These are phyloP conservation scores for Tipula lateralis DNA, from an alignment of 2,888 invertebrate genomes.

Conservation along the genomic window DNA sequence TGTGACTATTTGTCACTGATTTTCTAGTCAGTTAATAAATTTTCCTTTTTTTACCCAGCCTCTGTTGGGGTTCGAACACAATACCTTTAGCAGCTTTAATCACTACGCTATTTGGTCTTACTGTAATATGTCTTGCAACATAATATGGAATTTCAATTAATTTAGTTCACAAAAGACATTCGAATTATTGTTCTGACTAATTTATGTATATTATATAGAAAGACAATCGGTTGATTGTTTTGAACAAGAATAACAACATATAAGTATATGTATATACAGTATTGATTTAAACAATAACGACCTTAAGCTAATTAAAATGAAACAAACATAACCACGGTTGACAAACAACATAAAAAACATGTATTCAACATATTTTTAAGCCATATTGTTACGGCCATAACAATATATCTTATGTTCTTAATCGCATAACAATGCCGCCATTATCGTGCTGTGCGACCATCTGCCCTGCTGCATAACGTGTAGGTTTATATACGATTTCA, in stretches of 20 bases:
- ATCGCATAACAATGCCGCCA: not conserved
- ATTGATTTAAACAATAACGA: not conserved
- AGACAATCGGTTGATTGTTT: not conserved
- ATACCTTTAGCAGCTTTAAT: too few relatives aligned
- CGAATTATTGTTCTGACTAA: too few relatives aligned
- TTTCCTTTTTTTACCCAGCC: too few relatives aligned
- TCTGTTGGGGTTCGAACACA: too few relatives aligned
- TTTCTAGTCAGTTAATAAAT: too few relatives aligned
- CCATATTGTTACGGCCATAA: too few relatives aligned
- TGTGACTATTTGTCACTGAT: too few relatives aligned
- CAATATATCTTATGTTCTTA: not conserved
- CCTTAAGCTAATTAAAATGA: not conserved
- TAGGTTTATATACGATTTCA: not conserved
- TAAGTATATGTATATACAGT: too few relatives aligned
- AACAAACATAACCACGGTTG: not conserved
- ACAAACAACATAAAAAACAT: not conserved
- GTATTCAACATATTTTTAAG: not conserved
- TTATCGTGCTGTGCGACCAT: not conserved
- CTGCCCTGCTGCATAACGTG: not conserved
- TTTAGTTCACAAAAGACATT: too few relatives aligned
- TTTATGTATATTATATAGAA: not conserved
- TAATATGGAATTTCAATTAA: too few relatives aligned
- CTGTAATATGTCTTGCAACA: too few relatives aligned
- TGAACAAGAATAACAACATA: not conserved
- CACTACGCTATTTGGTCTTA: too few relatives aligned